Evolutionary conservation across 2,113 vertebrate species (phyloP).

Genomic region (Holacanthus passer): DNA sequence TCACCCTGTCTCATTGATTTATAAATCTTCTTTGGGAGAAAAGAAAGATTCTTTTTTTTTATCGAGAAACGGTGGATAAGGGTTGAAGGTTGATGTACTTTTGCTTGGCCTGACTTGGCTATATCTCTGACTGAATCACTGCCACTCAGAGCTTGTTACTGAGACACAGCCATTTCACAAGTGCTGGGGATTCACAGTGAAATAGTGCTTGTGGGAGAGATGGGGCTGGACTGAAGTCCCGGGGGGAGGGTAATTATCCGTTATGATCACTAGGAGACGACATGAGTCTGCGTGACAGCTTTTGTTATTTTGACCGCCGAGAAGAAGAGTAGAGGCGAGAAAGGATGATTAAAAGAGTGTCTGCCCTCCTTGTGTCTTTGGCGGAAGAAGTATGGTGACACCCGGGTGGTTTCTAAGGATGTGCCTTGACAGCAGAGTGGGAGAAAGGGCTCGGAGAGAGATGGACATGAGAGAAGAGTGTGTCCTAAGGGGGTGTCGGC

Average conservation of each 20-base stretch:
- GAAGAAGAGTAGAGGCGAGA: conserved; percentile 65
- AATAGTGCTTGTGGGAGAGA: conserved; percentile 75
- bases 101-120: conserved; percentile 72
- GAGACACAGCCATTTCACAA: conserved; percentile 77
- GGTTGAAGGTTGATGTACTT: conserved; percentile 79
- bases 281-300: conserved; percentile 80
- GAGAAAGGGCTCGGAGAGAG: conserved; percentile 51
- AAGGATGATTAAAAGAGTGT: conserved; percentile 80
- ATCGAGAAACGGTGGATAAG: conserved; percentile 46
- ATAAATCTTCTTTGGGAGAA: conserved; percentile 71
- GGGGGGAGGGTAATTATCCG: conserved; percentile 83
- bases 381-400: conserved; percentile 77
- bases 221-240: conserved; percentile 67
- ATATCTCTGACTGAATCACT: conserved; percentile 78
- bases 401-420: conserved; percentile 75
- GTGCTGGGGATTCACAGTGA: conserved; percentile 68
- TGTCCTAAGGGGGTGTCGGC: conserved; percentile 65
- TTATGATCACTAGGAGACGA: conserved; percentile 85
- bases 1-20: conserved; percentile 75
- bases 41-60: conserved; percentile 54
- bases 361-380: conserved; percentile 82
- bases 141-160: conserved; percentile 82
- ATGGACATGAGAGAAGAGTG: conserved; percentile 71
- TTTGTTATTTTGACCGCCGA: conserved; percentile 82
- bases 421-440: conserved; percentile 71